Conservation (phyloP, 2,888 invertebrate species). For the Leptopterna dolabrata region DNA sequence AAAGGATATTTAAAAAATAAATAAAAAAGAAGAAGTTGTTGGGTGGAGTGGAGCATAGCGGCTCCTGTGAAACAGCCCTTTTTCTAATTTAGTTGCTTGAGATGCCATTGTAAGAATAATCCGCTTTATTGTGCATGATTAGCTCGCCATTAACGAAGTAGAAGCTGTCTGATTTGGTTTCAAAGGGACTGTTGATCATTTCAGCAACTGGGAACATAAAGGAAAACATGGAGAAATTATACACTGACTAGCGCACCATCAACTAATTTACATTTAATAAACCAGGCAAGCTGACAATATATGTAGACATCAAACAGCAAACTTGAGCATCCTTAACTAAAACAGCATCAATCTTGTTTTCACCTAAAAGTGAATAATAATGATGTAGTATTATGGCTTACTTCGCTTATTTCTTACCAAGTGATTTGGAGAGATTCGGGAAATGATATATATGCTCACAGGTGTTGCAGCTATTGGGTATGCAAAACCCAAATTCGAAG, state of each 20-base stretch:
- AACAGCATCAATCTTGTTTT: too few relatives aligned
- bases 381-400: too few relatives aligned
- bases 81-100: slow-evolving; percentile 23
- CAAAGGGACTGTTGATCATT: slow-evolving; percentile 96
- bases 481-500: slow-evolving; percentile 99
- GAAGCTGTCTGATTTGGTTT: slow-evolving; percentile 98
- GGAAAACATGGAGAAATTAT: slow-evolving; percentile 2
- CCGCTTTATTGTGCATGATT: slow-evolving; percentile 99
- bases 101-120: slow-evolving; percentile 82
- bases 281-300: too few relatives aligned
- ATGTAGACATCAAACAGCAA: neutral
- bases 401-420: slow-evolving; percentile 74
- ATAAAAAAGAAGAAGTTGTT: too few relatives aligned
- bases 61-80: too few relatives aligned
- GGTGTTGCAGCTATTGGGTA: slow-evolving; percentile 96
- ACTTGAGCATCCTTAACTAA: too few relatives aligned
- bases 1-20: too few relatives aligned
- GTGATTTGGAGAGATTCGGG: slow-evolving; percentile 85
- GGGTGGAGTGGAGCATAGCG: too few relatives aligned
- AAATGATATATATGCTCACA: slow-evolving; percentile 99
- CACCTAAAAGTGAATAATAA: too few relatives aligned
- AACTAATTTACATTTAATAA: neutral
- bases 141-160: slow-evolving; percentile 97
- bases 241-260: too few relatives aligned
- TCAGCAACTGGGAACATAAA: slow-evolving; percentile 82